Percentiles rank a stretch among this genome's conserved stretches.
Conservation (phyloP, 2,797 vertebrate species). For the Darevskia nairensis region DNA sequence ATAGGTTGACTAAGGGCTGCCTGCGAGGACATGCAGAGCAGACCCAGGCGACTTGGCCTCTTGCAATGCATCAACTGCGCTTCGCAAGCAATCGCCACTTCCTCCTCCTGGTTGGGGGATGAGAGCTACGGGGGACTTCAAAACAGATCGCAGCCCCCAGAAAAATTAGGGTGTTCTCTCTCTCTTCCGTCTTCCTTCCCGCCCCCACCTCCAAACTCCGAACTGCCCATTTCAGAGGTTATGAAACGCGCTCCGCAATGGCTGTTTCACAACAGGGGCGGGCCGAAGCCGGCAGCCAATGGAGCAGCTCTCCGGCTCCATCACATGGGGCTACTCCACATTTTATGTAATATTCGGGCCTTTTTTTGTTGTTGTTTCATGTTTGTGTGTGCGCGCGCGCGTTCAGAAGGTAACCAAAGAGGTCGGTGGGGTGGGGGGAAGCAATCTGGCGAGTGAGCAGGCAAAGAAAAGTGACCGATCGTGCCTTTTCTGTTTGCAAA, state of each 20-base stretch:
- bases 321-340: conserved; percentile 47
- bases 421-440: neutral
- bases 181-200: neutral
- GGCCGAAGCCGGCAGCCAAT: conserved; percentile 77
- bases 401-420: neutral
- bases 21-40: neutral
- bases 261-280: conserved; percentile 86
- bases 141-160: neutral
- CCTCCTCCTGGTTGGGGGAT: neutral
- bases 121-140: neutral
- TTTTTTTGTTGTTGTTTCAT: too few species aligned
- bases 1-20: neutral
- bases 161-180: neutral
- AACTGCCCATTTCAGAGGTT: conserved; percentile 40
- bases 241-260: conserved; percentile 79
- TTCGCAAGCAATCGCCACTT: neutral
- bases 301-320: conserved; percentile 16
- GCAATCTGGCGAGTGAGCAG: neutral
- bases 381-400: neutral
- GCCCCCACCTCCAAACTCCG: neutral
- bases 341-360: conserved; percentile 45
- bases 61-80: neutral
- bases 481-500: too few species aligned
- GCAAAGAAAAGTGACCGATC: neutral
- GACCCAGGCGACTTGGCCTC: neutral